phyloP scores from a whole-genome alignment of 2,888 invertebrate genomes.

The Cephus nigrinus region DNA sequence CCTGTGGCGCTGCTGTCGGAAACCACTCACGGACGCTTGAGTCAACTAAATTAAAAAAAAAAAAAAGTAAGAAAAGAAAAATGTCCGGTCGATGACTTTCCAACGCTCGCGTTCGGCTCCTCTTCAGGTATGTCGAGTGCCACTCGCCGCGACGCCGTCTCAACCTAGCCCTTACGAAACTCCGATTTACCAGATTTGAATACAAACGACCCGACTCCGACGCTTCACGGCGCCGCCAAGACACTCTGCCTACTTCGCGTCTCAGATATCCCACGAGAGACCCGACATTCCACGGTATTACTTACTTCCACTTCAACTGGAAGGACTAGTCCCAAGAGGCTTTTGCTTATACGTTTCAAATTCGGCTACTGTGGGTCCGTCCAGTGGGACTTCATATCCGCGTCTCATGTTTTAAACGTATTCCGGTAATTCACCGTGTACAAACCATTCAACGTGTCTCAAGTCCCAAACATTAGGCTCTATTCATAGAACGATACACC shows the following conservation, averaged over 20 bases:
- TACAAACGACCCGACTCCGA: background rate
- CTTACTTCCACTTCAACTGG: background rate
- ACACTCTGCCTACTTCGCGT: background rate
- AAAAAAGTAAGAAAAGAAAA: background rate
- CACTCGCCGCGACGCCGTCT: slow-evolving; percentile 6
- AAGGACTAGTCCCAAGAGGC: background rate
- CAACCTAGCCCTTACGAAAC: background rate
- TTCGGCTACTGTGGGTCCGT: background rate
- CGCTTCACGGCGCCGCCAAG: background rate
- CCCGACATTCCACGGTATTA: slow-evolving; percentile 27
- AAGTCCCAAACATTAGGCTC: background rate
- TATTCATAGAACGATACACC: background rate
- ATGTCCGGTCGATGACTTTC: slow-evolving; percentile 10
- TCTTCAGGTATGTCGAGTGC: slow-evolving; percentile 7
- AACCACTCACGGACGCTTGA: background rate
- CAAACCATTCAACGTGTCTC: no score
- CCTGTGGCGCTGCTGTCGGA: slow-evolving; percentile 5
- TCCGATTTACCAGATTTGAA: slow-evolving; percentile 1
- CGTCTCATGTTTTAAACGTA: background rate
- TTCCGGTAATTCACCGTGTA: no score
- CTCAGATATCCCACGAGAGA: slow-evolving; percentile 25
- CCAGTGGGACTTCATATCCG: background rate
- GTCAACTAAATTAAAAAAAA: background rate
- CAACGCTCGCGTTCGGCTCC: slow-evolving; percentile 5
- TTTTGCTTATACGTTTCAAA: background rate